Conservation (phyloP, 2,888 invertebrate genomes). For the Lithophane ornitopus region DNA sequence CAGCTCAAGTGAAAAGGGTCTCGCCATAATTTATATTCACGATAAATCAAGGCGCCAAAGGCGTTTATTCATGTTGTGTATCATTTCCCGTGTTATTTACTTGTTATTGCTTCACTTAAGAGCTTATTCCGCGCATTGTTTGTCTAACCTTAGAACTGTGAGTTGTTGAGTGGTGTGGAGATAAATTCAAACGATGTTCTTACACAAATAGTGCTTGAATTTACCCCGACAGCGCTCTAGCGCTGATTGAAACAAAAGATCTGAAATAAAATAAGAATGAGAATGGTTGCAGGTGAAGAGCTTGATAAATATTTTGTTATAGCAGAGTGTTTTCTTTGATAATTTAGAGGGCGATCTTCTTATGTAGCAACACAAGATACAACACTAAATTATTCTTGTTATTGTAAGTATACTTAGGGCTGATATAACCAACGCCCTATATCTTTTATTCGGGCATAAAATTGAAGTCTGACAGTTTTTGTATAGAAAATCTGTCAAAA, state of each 20-base stretch:
- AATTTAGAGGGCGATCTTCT: not conserved
- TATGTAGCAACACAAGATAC: not conserved
- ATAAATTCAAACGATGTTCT: conserved; percentile 10
- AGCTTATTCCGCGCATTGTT: conserved; percentile 37
- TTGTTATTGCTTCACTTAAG: conserved; percentile 42
- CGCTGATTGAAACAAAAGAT: not conserved
- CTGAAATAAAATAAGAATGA: not conserved
- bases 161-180: not conserved
- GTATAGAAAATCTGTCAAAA: no score
- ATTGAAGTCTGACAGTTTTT: no score
- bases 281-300: not conserved
- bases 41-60: conserved; percentile 46
- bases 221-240: not conserved
- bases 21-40: conserved; percentile 43
- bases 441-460: no score
- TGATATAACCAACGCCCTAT: no score
- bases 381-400: not conserved
- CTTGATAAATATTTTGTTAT: not conserved
- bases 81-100: conserved; percentile 37
- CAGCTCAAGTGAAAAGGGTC: conserved; percentile 48
- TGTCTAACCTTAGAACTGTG: conserved; percentile 8
- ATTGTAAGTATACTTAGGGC: no score
- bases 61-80: conserved; percentile 36
- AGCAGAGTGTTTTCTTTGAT: not conserved
- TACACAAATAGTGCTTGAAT: conserved; percentile 10